Evolutionary conservation across 2,797 vertebrate genomes (phyloP).

Genomic region (Pangasius krempfi): DNA sequence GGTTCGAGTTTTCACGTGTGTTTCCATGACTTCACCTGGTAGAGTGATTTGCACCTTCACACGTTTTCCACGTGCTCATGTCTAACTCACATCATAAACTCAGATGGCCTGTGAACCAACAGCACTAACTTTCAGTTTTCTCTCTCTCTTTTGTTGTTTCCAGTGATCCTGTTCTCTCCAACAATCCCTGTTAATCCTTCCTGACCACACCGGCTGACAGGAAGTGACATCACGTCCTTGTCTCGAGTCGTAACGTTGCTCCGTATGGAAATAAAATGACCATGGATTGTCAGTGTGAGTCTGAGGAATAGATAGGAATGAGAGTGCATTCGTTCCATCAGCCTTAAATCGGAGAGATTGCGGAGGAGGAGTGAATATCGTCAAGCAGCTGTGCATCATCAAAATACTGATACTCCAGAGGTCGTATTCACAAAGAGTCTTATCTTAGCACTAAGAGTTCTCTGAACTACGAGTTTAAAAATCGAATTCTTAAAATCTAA

Average conservation of each 20-base stretch:
- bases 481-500: background rate
- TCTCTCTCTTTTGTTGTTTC: background rate
- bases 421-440: background rate
- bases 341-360: background rate
- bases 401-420: background rate
- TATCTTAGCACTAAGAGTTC: background rate
- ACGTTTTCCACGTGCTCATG: background rate
- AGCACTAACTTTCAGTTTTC: background rate
- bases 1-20: background rate
- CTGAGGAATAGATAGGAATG: background rate
- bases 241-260: background rate
- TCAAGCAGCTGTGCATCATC: background rate
- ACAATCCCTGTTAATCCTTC: background rate
- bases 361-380: background rate
- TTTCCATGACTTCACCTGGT: background rate
- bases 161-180: conserved; percentile 2
- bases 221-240: conserved; percentile 27
- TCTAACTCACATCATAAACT: background rate
- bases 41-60: background rate
- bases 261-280: background rate
- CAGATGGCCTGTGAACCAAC: too few species aligned
- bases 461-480: background rate
- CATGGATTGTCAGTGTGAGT: background rate
- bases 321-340: background rate
- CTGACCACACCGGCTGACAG: background rate